Evolutionary conservation across 2,113 vertebrate genomes (phyloP).

Genomic region (Falcunculus frontatus): DNA sequence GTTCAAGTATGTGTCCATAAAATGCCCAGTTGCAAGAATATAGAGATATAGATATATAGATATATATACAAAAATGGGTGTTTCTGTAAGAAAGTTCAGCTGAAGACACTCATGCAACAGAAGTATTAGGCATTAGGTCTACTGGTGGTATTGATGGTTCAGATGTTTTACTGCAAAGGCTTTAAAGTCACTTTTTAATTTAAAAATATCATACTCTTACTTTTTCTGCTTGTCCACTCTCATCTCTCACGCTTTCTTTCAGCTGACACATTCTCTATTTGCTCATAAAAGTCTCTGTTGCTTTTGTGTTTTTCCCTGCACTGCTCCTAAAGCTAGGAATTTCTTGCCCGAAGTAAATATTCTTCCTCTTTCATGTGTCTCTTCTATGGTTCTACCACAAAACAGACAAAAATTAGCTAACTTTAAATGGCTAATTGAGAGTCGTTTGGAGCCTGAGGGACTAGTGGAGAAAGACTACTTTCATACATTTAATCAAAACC

Average conservation of each 20-base stretch:
- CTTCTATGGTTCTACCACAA: conserved; percentile 39
- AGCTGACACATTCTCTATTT: neutral
- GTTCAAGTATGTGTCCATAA: neutral
- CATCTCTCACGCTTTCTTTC: neutral
- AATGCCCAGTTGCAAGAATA: neutral
- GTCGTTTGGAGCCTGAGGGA: conserved; percentile 11
- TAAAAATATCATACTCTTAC: neutral
- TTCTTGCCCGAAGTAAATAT: conserved; percentile 18
- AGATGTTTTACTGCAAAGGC: neutral
- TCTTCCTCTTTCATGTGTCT: conserved; percentile 33
- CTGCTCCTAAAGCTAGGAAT: conserved; percentile 18
- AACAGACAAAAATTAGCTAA: conserved; percentile 44
- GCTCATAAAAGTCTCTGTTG: neutral
- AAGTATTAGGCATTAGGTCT: neutral
- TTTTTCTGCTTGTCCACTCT: neutral
- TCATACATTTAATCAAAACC: conserved; percentile 10
- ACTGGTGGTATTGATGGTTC: neutral
- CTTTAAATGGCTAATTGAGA: conserved; percentile 26
- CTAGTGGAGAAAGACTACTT: neutral
- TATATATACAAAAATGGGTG: neutral
- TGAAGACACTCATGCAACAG: neutral
- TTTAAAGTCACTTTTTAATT: neutral
- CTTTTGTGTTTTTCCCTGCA: neutral
- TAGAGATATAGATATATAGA: no score
- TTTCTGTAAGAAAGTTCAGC: neutral